Percentiles rank a stretch among this genome's conserved stretches.
Conservation (phyloP, 2,888 invertebrate genomes). For the Drosophila lacicola region DNA sequence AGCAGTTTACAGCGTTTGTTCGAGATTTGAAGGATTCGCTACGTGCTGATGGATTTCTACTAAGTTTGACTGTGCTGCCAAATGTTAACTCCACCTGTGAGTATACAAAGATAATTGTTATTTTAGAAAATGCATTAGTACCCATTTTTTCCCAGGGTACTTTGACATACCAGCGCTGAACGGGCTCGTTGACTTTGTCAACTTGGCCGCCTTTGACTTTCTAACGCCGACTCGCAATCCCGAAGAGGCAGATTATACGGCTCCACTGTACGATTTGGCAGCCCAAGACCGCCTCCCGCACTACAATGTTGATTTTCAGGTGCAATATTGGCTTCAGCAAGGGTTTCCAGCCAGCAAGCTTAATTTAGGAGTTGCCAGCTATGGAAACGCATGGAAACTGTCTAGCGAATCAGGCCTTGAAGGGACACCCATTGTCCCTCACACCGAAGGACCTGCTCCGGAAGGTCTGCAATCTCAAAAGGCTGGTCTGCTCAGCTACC, state of each 20-base stretch:
- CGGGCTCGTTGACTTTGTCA: constrained; percentile 91
- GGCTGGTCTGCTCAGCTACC: constrained; percentile 90
- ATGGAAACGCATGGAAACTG: constrained; percentile 92
- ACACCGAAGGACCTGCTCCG: constrained; percentile 89
- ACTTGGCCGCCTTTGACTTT: constrained; percentile 92
- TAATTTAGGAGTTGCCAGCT: constrained; percentile 90
- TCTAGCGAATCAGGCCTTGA: constrained; percentile 90
- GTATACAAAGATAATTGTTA: constrained; percentile 54
- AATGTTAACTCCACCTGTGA: constrained; percentile 91
- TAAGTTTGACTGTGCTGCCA: constrained; percentile 90
- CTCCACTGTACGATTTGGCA: constrained; percentile 90
- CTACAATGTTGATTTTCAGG: constrained; percentile 89
- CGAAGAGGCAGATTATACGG: constrained; percentile 91
- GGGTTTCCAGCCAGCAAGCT: constrained; percentile 89
- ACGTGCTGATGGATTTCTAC: constrained; percentile 88
- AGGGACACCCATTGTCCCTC: constrained; percentile 90
- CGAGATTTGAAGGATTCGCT: constrained; percentile 91
- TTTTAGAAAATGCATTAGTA: not conserved
- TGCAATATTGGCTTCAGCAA: constrained; percentile 87
- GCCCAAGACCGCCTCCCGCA: constrained; percentile 88
- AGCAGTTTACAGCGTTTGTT: constrained; percentile 91
- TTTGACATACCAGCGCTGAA: constrained; percentile 90
- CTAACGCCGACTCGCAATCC: constrained; percentile 90
- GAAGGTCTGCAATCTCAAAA: constrained; percentile 90
- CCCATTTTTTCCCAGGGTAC: constrained; percentile 87